Evolutionary conservation across 2,888 invertebrate species (phyloP).

Genomic region (Dexiosoma caninum): DNA sequence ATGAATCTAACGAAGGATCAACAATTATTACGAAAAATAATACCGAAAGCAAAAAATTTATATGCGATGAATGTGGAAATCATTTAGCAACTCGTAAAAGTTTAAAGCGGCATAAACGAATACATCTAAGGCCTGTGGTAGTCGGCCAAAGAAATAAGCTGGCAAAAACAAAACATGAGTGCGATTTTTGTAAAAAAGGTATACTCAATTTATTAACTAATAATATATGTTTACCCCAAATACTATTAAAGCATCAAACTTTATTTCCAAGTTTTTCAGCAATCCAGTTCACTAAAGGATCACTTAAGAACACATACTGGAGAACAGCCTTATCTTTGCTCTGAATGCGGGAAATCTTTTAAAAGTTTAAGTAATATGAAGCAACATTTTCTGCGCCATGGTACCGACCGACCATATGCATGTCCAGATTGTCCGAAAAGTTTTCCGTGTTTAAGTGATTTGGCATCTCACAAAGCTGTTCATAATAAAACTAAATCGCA

Average conservation of each 20-base stretch:
- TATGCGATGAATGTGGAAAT: conserved; percentile 68
- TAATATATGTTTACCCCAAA: background rate
- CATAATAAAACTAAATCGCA: conserved; percentile 81
- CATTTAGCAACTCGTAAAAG: conserved; percentile 69
- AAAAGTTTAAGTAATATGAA: conserved; percentile 80
- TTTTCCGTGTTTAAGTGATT: conserved; percentile 80
- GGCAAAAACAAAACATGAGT: conserved; percentile 54
- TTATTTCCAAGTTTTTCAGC: conserved; percentile 77
- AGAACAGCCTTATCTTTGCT: conserved; percentile 80
- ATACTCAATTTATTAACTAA: too few relatives aligned
- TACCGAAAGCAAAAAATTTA: conserved; percentile 65
- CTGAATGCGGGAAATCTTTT: conserved; percentile 80
- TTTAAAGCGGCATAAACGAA: conserved; percentile 69
- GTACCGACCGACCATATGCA: conserved; percentile 79
- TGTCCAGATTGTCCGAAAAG: conserved; percentile 80
- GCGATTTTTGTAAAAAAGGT: conserved; percentile 65
- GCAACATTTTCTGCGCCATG: conserved; percentile 80
- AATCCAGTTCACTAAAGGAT: conserved; percentile 80
- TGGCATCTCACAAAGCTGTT: conserved; percentile 78
- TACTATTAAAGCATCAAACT: background rate
- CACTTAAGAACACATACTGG: conserved; percentile 80
- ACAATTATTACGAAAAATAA: background rate
- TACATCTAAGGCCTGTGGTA: conserved; percentile 67
- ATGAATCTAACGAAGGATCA: background rate
- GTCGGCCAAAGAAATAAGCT: background rate